Evolutionary conservation across 2,113 vertebrate genomes (phyloP).

Genomic region (Nycticryphes semicollaris): DNA sequence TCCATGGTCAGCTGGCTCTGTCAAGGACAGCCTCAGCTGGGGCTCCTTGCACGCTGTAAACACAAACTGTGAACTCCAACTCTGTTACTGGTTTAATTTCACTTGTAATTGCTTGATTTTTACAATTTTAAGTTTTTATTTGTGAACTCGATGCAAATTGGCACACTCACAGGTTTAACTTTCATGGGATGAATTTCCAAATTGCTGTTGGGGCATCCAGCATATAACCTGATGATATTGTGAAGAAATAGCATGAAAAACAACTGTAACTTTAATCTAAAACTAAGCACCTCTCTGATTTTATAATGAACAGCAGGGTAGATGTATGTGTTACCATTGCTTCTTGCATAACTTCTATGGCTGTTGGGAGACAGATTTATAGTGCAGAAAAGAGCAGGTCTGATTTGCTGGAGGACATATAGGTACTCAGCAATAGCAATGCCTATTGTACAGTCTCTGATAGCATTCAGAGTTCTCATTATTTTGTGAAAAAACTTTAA

Average conservation of each 20-base stretch:
- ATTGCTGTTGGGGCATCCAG: neutral
- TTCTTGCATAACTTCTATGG: neutral
- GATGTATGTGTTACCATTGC: neutral
- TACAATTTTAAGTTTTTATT: neutral
- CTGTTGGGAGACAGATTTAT: neutral
- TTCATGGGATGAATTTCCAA: neutral
- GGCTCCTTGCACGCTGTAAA: neutral
- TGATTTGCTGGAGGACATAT: neutral
- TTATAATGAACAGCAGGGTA: neutral
- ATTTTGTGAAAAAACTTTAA: neutral
- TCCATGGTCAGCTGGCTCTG: neutral
- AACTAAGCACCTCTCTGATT: neutral
- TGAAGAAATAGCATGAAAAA: neutral
- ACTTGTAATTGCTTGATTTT: too few relatives aligned
- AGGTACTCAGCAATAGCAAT: neutral
- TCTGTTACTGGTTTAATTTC: neutral
- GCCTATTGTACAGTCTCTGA: neutral
- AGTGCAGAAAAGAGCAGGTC: neutral
- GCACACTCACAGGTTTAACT: neutral
- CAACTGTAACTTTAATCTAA: neutral
- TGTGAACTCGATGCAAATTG: neutral
- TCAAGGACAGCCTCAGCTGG: neutral
- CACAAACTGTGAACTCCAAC: neutral
- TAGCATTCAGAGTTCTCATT: neutral
- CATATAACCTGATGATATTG: neutral